Evolutionary conservation across 2,888 invertebrate species (phyloP).

Genomic region (Diploptera punctata): DNA sequence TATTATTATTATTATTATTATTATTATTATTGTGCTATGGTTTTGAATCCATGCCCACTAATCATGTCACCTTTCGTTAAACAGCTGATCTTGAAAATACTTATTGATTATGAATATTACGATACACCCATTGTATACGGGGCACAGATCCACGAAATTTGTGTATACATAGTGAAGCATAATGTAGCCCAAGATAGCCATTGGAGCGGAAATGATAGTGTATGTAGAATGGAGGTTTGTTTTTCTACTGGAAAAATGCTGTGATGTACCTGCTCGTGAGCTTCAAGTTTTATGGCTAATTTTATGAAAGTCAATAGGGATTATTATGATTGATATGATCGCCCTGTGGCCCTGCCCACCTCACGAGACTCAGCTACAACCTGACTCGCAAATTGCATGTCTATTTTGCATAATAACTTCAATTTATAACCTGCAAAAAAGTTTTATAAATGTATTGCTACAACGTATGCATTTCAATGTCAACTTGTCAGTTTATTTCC

Average conservation of each 20-base stretch:
- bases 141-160: too few relatives aligned
- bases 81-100: too few relatives aligned
- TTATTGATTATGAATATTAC: too few relatives aligned
- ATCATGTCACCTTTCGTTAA: too few relatives aligned
- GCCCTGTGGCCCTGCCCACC: constrained; percentile 23
- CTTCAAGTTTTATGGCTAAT: constrained; percentile 29
- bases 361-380: constrained; percentile 12
- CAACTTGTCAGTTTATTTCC: too few relatives aligned
- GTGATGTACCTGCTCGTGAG: constrained; percentile 18
- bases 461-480: too few relatives aligned
- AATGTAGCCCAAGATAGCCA: constrained; percentile 1
- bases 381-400: not conserved
- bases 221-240: constrained; percentile 24
- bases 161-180: not conserved
- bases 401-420: too few relatives aligned
- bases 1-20: not conserved
- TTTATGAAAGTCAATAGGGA: constrained; percentile 37
- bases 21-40: not conserved
- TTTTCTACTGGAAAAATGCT: constrained; percentile 26
- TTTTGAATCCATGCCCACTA: too few relatives aligned
- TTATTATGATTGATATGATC: constrained; percentile 37
- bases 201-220: constrained; percentile 18
- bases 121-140: not conserved
- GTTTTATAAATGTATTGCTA: too few relatives aligned
- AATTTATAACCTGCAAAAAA: too few relatives aligned